These are phyloP conservation scores for Pseudopipra pipra DNA, from an alignment of 2,113 vertebrate species.

Conservation along the genomic window DNA sequence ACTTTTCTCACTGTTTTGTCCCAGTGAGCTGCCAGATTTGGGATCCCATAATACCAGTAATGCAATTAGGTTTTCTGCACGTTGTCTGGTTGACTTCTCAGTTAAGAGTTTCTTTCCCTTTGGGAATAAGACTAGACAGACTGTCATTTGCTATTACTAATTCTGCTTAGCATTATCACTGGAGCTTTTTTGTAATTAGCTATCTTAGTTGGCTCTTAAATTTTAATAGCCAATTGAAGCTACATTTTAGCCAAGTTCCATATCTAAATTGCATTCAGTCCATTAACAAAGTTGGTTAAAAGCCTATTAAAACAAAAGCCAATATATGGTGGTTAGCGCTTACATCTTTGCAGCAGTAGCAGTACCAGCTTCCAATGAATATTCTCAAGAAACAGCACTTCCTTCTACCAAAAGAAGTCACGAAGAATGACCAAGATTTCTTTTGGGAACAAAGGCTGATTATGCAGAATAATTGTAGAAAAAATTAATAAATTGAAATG, in stretches of 20 bases:
- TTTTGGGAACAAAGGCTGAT: not conserved
- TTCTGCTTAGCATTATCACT: constrained; percentile 81
- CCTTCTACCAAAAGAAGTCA: constrained; percentile 25
- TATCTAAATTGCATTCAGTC: constrained; percentile 84
- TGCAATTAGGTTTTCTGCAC: constrained; percentile 73
- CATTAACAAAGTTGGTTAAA: constrained; percentile 88
- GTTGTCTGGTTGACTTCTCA: constrained; percentile 79
- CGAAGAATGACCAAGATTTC: not conserved
- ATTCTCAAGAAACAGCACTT: constrained; percentile 33
- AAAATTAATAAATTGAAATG: not conserved
- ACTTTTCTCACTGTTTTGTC: constrained; percentile 49
- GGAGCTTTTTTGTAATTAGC: constrained; percentile 84
- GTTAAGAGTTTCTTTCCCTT: constrained; percentile 77
- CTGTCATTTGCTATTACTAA: constrained; percentile 84
- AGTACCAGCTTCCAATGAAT: constrained; percentile 23
- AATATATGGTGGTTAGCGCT: constrained; percentile 70
- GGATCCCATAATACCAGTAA: constrained; percentile 70
- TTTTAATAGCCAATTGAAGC: constrained; percentile 88
- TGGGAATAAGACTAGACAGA: constrained; percentile 83
- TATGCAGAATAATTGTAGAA: not conserved
- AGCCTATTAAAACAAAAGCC: constrained; percentile 82
- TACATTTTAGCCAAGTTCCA: constrained; percentile 84
- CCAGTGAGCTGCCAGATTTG: constrained; percentile 72
- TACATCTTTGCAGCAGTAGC: constrained; percentile 34
- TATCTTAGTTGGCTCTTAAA: constrained; percentile 86